Base-by-base conservation (phyloP, 2,113 vertebrate species). In the Nipponia nippon region DNA sequence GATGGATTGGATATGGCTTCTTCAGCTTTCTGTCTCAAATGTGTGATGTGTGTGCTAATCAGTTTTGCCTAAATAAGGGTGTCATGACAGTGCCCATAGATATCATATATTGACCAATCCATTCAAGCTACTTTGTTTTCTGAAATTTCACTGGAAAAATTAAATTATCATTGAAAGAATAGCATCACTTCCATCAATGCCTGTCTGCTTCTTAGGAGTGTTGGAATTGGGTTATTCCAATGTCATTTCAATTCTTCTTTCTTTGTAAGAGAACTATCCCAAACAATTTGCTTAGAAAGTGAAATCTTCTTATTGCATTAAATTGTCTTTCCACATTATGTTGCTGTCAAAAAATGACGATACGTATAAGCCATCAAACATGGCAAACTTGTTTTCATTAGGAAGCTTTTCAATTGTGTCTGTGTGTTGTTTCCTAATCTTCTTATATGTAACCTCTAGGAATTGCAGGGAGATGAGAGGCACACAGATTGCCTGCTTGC, bases 381-480 rank as follows among this genome's bases (percentile, higher is more conserved):
- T 63, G 67, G 71, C 38, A 96, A 97, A 93, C 89, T 93, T 96
- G 52, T 97, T 98, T 98, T 97, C 95, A 94, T 98, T 97, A 97
- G 79, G 89, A 97, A 97, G 93, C 27, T 94, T 97, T 97, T 97
- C 95, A 94, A 52, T 92, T 89, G 72, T 95, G 82, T 96, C 75
- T 97, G 26, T 95, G 65, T 93, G 90, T 91, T 96, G 77, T 91
- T 97, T 97, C 89, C 42, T 98, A 98, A 98, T 98, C 98, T 98
- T 97, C 97, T 98, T 98, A 97, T 77, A 89, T 4, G 22, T 91
- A 98, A 98, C 96, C 96, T 97, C 96, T 90, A 97, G 93, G 95
- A 98, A 95, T 36, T 69, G 70, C 83, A 83, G 63, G 65, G 56
- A 97, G 87, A 97, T 88, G 96, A 97, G 92, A 97, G 56, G 58